Evolutionary conservation across 2,888 invertebrate genomes (phyloP).

Genomic region (Hermodice carunculata): DNA sequence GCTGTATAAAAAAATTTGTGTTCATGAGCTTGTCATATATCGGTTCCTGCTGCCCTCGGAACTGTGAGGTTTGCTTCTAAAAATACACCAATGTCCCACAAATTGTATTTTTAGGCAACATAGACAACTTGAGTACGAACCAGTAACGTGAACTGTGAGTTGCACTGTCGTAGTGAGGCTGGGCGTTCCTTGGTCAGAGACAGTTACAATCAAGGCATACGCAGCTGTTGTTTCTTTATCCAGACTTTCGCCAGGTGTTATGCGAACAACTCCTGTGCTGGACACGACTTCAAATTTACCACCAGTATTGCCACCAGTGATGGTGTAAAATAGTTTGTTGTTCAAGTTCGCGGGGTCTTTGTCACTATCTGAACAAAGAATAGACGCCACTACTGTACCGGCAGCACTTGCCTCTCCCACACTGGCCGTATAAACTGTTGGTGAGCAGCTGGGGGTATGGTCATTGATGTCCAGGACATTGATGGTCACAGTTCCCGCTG

Average conservation of each 20-base stretch:
- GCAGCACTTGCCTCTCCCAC: slow-evolving; percentile 4
- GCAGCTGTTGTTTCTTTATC: background rate
- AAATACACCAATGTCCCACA: no score
- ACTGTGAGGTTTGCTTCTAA: no score
- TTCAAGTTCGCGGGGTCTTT: background rate
- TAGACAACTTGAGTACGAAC: no score
- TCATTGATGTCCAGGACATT: slow-evolving; percentile 23
- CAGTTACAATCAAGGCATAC: background rate
- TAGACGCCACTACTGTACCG: background rate
- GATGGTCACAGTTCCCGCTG: slow-evolving; percentile 15
- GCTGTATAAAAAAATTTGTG: no score
- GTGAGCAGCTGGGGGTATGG: slow-evolving; percentile 13
- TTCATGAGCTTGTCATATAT: no score
- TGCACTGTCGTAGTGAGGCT: background rate
- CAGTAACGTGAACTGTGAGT: background rate
- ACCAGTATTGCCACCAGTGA: slow-evolving; percentile 15
- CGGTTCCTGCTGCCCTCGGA: no score
- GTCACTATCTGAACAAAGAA: slow-evolving; percentile 23
- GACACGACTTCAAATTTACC: slow-evolving; percentile 7
- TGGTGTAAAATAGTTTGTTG: slow-evolving; percentile 10
- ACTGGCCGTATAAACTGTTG: background rate
- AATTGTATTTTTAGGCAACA: no score
- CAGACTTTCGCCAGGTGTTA: background rate
- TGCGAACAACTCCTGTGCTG: background rate
- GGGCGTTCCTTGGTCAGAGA: background rate